Conservation (phyloP, 92 coral and sea anemone genomes). For the Desmophyllum pertusum region DNA sequence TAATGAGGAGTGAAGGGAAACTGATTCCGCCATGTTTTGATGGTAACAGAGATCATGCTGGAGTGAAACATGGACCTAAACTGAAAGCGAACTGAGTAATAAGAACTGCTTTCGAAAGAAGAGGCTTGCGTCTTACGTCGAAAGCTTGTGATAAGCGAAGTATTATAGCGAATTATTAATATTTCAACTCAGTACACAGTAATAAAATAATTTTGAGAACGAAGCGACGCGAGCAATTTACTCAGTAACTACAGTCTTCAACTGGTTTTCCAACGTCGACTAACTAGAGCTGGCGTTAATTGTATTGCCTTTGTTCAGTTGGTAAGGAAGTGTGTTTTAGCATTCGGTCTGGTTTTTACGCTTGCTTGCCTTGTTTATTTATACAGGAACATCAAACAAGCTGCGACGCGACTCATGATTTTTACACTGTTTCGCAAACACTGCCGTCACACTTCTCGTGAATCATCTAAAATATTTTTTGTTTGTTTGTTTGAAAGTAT, state of each 20-base stretch:
- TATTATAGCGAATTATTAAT: background rate
- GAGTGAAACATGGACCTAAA: background rate
- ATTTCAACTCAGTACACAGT: background rate
- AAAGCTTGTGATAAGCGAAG: background rate
- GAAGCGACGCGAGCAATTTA: background rate
- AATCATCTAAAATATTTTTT: background rate
- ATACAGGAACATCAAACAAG: conserved; percentile 17
- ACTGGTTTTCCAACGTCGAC: background rate
- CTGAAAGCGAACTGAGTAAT: background rate
- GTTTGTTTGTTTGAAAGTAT: conserved; percentile 8
- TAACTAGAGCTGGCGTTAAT: background rate
- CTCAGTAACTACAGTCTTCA: background rate
- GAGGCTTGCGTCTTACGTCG: background rate
- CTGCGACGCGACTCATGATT: background rate
- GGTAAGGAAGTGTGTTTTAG: conserved; percentile 32
- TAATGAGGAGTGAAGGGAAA: background rate
- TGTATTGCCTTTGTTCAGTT: conserved; percentile 26
- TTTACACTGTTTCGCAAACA: background rate
- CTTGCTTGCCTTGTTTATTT: conserved; percentile 39
- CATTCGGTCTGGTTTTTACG: conserved; percentile 20
- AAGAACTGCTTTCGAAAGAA: background rate
- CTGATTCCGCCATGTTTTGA: background rate
- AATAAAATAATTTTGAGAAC: conserved; percentile 25
- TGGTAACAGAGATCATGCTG: background rate
- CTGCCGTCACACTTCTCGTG: background rate